Conservation (phyloP, 2,888 invertebrate genomes). For the Agrochola circellaris region DNA sequence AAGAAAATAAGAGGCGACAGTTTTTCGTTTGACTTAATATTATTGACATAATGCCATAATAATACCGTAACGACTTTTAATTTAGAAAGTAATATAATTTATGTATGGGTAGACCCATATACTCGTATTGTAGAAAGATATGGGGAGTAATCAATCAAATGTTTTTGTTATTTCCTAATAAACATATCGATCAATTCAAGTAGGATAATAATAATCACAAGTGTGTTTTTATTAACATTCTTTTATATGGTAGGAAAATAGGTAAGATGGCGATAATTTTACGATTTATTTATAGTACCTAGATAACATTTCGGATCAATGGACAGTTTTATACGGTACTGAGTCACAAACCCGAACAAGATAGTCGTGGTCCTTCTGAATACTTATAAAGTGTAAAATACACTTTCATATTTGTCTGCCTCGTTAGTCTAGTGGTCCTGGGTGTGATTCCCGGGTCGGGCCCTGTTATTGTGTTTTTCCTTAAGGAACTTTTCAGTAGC, state of each 20-base stretch:
- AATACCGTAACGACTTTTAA: slow-evolving; percentile 29
- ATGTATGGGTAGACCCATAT: background rate
- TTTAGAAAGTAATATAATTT: slow-evolving; percentile 24
- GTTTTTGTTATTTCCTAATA: slow-evolving; percentile 12
- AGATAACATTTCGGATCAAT: slow-evolving; percentile 2
- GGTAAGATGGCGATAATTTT: background rate
- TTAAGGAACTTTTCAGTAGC: no score
- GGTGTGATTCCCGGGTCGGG: background rate
- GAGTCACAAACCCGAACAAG: background rate
- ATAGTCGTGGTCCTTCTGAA: background rate
- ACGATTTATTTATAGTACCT: background rate
- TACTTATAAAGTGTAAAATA: background rate
- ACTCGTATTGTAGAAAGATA: background rate
- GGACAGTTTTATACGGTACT: background rate
- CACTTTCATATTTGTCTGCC: background rate
- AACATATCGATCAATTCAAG: background rate
- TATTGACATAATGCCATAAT: slow-evolving; percentile 13
- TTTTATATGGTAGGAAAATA: no score
- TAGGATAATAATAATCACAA: background rate
- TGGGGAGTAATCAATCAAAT: slow-evolving; percentile 21
- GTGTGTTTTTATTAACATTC: background rate
- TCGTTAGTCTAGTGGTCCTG: background rate
- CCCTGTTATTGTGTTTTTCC: no score
- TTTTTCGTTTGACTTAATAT: slow-evolving; percentile 8
- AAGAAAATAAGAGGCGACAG: slow-evolving; percentile 5